A percentile compares a stretch with the other conserved stretches of the same genome.
Conservation (phyloP, 2,888 invertebrate genomes). For the Cynaeus angustus region DNA sequence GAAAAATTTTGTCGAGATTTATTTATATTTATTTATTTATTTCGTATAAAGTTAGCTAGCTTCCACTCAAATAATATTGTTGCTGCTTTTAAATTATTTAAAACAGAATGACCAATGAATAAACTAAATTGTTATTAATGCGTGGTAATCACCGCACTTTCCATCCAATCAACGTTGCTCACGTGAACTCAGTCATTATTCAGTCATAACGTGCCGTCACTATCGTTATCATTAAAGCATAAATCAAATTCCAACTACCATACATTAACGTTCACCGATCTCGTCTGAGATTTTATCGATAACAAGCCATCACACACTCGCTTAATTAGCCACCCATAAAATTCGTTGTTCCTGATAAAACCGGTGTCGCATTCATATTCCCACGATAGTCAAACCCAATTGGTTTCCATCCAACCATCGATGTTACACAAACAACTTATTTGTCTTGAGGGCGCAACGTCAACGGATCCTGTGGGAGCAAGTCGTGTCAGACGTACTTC, state of each 20-base stretch:
- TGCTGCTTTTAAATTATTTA: too few species aligned
- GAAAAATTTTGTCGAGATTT: too few species aligned
- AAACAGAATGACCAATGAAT: too few species aligned
- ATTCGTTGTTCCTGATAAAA: neutral
- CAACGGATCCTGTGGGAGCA: neutral
- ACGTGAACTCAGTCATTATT: conserved; percentile 2
- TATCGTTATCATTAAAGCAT: neutral
- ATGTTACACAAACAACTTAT: conserved; percentile 2
- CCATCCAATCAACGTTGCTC: neutral
- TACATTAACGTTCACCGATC: conserved; percentile 1
- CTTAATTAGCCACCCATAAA: neutral
- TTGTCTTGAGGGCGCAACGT: conserved; percentile 6
- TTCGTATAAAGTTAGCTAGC: too few species aligned
- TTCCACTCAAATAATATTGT: too few species aligned
- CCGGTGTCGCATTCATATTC: neutral
- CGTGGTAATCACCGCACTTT: neutral
- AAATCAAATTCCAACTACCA: conserved; percentile 3
- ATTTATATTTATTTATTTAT: too few species aligned
- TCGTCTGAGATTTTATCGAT: conserved; percentile 9
- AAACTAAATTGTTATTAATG: neutral
- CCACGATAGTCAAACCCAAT: neutral
- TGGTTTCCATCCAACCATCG: conserved; percentile 8
- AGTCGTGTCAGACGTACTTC: conserved; percentile 8
- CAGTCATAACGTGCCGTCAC: conserved; percentile 4
- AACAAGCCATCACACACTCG: neutral